Percentiles rank a stretch among this genome's conserved stretches.
These are phyloP conservation scores for Oxytorus armatus DNA, from an alignment of 2,888 invertebrate species.

Conservation along the genomic window DNA sequence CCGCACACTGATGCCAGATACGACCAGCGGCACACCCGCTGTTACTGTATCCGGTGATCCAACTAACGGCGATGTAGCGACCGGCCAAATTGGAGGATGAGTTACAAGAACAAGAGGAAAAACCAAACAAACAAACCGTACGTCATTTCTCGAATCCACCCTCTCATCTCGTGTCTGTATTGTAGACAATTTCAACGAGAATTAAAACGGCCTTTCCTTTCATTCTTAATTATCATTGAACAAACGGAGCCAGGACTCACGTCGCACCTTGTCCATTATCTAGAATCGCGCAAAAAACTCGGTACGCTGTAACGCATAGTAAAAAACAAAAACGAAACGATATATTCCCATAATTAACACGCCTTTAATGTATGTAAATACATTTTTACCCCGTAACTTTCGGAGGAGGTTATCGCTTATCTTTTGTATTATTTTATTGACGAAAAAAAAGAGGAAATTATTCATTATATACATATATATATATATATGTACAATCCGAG, in stretches of 20 bases:
- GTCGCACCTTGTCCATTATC: constrained; percentile 42
- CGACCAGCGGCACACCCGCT: constrained; percentile 65
- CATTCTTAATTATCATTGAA: constrained; percentile 10
- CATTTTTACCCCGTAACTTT: constrained; percentile 15
- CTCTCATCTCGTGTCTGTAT: constrained; percentile 14
- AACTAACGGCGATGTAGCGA: constrained; percentile 71
- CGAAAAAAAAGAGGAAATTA: constrained; percentile 14
- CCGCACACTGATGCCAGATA: constrained; percentile 81
- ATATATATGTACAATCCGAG: no score
- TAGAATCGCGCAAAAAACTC: constrained; percentile 55
- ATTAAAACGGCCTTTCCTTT: constrained; percentile 9
- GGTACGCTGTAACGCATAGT: constrained; percentile 55
- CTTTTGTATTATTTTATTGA: constrained; percentile 23
- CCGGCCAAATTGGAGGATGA: constrained; percentile 79
- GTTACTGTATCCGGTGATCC: constrained; percentile 70
- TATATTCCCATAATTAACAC: background rate
- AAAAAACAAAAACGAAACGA: constrained; percentile 7
- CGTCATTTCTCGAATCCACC: background rate
- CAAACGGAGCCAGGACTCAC: constrained; percentile 2
- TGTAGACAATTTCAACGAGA: constrained; percentile 28
- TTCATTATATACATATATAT: no score
- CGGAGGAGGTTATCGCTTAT: background rate
- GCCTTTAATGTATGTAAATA: constrained; percentile 35
- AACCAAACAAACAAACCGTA: constrained; percentile 3
- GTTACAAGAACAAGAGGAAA: constrained; percentile 23